These are phyloP conservation scores for Dendrocincla tyrannina DNA, from an alignment of 2,797 vertebrate species.

Conservation along the genomic window DNA sequence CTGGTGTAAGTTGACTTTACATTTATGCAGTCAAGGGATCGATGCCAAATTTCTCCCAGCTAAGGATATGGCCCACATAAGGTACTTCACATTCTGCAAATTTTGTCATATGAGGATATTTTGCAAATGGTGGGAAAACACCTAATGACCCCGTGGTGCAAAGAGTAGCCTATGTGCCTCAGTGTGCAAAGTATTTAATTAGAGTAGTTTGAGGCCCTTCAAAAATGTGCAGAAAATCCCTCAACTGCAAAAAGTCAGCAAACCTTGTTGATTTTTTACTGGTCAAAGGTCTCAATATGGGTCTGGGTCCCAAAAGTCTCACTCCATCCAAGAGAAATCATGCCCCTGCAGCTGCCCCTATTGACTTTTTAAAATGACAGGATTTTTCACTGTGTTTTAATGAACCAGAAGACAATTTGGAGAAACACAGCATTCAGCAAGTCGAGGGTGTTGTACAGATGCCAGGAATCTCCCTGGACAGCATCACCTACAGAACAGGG, in stretches of 20 bases:
- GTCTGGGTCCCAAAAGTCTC: background rate
- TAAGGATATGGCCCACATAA: background rate
- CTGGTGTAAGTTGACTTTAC: background rate
- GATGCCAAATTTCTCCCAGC: background rate
- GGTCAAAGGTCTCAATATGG: background rate
- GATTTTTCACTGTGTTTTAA: conserved; percentile 10
- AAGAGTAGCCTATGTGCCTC: too few relatives aligned
- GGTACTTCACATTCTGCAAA: background rate
- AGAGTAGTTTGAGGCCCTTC: background rate
- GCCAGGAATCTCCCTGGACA: background rate
- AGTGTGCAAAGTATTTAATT: background rate
- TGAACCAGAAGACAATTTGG: background rate
- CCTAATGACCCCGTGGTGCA: background rate
- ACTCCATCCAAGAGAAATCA: background rate
- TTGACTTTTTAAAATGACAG: background rate
- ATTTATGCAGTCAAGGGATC: background rate
- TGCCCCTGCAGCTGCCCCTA: background rate
- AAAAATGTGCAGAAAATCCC: background rate
- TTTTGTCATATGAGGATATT: background rate
- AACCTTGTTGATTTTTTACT: background rate
- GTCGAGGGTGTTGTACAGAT: background rate
- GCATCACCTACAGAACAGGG: background rate
- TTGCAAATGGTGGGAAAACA: background rate
- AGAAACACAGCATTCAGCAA: background rate
- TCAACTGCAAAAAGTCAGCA: background rate